phyloP scores from a whole-genome alignment of 2,888 invertebrate species.

The Strigamia crassipes region DNA sequence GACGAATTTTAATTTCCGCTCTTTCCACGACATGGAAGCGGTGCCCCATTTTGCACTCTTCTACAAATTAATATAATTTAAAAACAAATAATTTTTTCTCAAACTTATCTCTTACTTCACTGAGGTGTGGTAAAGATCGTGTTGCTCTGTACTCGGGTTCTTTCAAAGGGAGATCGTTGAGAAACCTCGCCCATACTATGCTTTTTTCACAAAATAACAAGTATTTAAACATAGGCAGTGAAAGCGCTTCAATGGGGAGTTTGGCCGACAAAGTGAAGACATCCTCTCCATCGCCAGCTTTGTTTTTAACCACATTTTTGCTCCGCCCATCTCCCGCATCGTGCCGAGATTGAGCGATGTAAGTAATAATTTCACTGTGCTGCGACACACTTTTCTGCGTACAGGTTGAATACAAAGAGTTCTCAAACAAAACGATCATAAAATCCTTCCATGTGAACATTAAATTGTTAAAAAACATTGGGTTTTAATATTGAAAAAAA shows the following conservation, averaged over 20 bases:
- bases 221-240: neutral
- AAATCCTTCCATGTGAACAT: slow-evolving; percentile 12
- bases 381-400: neutral
- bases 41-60: neutral
- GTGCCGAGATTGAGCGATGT: neutral
- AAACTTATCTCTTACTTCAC: neutral
- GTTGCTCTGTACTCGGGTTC: slow-evolving; percentile 3
- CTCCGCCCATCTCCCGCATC: neutral
- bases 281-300: neutral
- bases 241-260: neutral
- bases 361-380: neutral
- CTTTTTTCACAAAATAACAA: neutral
- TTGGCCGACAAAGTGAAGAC: neutral
- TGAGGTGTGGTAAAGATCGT: neutral
- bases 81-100: neutral
- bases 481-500: neutral
- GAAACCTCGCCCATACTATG: neutral
- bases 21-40: neutral
- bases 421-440: neutral
- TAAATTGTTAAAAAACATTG: neutral
- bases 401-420: neutral
- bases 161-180: neutral
- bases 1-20: neutral
- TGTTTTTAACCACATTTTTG: neutral
- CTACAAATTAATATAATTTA: neutral